Conservation (phyloP, 2,888 invertebrate genomes). For the Drosophila affinis region DNA sequence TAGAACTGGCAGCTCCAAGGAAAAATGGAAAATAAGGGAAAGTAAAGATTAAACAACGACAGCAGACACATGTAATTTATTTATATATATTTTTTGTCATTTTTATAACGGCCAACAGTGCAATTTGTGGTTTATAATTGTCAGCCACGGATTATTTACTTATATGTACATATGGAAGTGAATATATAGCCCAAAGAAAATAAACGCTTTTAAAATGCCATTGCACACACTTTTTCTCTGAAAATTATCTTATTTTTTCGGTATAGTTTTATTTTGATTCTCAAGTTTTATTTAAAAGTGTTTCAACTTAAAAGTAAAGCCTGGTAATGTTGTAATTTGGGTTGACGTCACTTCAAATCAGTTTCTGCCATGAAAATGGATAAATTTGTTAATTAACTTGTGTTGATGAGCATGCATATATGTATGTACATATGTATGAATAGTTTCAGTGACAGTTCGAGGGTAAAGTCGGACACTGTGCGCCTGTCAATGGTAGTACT, state of each 20-base stretch:
- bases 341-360: conserved; percentile 36
- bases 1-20: neutral
- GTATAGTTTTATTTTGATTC: conserved; percentile 10
- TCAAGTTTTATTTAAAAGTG: conserved; percentile 44
- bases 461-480: neutral
- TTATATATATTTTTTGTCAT: conserved; percentile 37
- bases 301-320: conserved; percentile 33
- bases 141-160: conserved; percentile 34
- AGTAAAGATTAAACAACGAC: conserved; percentile 13
- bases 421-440: neutral
- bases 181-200: too few species aligned
- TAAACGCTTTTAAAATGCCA: too few species aligned
- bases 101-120: conserved; percentile 42
- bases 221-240: conserved; percentile 25
- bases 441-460: neutral
- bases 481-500: conserved; percentile 6
- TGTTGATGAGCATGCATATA: conserved; percentile 17
- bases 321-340: conserved; percentile 16
- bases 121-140: conserved; percentile 57
- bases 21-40: neutral
- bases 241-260: neutral
- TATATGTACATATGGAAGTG: too few species aligned
- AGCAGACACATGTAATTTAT: conserved; percentile 51
- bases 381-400: conserved; percentile 51
- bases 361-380: conserved; percentile 47